Base-by-base conservation (phyloP, 1,140 invertebrate genomes). In the Drosophila sproati region DNA sequence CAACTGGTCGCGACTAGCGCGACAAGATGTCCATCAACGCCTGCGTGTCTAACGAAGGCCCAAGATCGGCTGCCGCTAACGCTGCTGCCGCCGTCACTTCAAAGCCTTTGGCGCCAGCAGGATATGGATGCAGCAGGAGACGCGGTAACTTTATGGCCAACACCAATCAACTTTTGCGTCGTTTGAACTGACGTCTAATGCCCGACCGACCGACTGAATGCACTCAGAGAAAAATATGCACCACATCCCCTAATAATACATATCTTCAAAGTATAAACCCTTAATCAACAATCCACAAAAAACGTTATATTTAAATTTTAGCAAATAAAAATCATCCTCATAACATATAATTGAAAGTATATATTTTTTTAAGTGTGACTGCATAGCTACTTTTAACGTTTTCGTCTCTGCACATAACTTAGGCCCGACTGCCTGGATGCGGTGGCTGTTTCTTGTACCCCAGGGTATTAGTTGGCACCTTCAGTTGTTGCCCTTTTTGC, bases 11-110 rank as follows among this genome's bases (percentile, higher is more conserved):
- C 54, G 47, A 37, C 45, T 35, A 59, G 70, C 52, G 56, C 55
- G 72, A 76, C 86, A 85, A 89, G 80, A 89, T 89, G 85, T 89
- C 85, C 85, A 89, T 89, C 85, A 89, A 89, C 85, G 85, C 85
- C 85, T 89, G 85, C 85, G 85, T 85, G 80, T 89, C 85, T 81
- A 89, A 89, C 85, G 75, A 89, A 89, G 78, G 77, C 70, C 69
- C 80, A 60, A 68, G 63, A 59, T 73, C 70, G 12, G 59, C 10
- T n/a, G 37, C 8, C 56, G 6, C 6, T n/a, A 43, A 29, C 31
- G 81, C 61, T 70, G 76, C 77, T 12, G 55, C 61, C 74, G 76
- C 77, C 31, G 55, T 71, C 72, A 85, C 85, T 76, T 89, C 85
- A 89, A 89, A 89, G 85, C 85, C 75, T 89, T 85, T 85, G 85